Evolutionary conservation across 2,797 vertebrate species (phyloP).

Genomic region (Pelobates cultripes): DNA sequence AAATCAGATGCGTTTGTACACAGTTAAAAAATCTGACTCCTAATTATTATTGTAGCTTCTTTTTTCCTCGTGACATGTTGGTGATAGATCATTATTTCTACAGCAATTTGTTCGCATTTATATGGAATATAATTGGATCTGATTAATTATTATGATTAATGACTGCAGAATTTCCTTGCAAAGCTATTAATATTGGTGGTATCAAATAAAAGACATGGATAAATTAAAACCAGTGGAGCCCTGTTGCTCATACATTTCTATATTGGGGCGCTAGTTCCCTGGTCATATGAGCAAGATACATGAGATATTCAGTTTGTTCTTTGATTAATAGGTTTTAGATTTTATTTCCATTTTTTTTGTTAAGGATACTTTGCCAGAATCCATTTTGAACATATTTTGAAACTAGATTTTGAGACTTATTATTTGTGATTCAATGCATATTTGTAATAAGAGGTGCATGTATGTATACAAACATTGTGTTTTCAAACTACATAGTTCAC

Average conservation of each 20-base stretch:
- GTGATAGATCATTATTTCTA: slow-evolving; percentile 99
- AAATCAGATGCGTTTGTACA: slow-evolving; percentile 84
- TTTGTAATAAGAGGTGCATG: not conserved
- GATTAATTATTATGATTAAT: slow-evolving; percentile 99
- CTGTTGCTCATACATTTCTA: slow-evolving; percentile 68
- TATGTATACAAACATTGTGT: not conserved
- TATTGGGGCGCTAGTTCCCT: slow-evolving; percentile 31
- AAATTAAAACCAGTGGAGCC: slow-evolving; percentile 83
- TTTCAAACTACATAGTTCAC: no score
- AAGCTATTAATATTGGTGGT: slow-evolving; percentile 89
- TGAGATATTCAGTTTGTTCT: slow-evolving; percentile 43
- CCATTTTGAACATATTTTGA: no score
- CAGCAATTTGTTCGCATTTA: slow-evolving; percentile 99
- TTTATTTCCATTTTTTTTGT: slow-evolving; percentile 47
- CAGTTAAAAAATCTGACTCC: slow-evolving; percentile 86
- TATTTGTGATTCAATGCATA: not conserved
- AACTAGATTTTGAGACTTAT: no score
- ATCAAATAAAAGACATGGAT: slow-evolving; percentile 84
- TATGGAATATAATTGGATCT: slow-evolving; percentile 99
- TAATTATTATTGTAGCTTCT: slow-evolving; percentile 98
- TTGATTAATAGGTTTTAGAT: slow-evolving; percentile 54
- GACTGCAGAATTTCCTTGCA: slow-evolving; percentile 86
- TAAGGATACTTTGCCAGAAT: not conserved
- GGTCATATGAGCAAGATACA: slow-evolving; percentile 39
- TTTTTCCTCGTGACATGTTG: slow-evolving; percentile 89